Conservation (phyloP, 2,797 vertebrate species). For the Chaetophractus vellerosus region DNA sequence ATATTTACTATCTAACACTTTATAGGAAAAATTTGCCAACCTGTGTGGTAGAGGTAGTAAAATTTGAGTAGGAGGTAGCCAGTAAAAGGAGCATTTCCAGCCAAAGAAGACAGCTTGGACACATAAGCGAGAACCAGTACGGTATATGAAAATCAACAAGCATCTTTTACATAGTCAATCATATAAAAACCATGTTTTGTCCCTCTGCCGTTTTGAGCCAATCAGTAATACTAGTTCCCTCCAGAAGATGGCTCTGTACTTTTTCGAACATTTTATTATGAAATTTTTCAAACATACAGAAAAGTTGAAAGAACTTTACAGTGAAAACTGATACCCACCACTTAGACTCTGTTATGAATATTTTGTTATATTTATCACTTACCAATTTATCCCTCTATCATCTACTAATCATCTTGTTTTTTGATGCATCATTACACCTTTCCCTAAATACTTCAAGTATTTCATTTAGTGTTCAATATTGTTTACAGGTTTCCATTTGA, state of each 20-base stretch:
- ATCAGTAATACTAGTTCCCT: constrained; percentile 63
- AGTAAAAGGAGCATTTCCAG: not conserved
- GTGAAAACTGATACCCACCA: not conserved
- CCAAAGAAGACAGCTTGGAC: not conserved
- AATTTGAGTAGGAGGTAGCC: constrained; percentile 1
- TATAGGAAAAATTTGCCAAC: not conserved
- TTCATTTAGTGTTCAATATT: constrained; percentile 17
- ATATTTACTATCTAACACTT: not conserved
- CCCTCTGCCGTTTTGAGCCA: not conserved
- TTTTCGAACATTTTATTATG: not conserved
- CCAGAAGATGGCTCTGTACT: constrained; percentile 72
- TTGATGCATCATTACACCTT: not conserved
- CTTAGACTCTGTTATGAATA: not conserved
- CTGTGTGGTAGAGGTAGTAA: constrained; percentile 15
- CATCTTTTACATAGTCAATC: not conserved
- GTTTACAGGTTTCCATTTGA: not conserved
- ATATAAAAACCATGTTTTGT: not conserved
- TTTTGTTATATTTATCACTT: not conserved
- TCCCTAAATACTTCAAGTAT: not conserved
- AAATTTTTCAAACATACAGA: constrained; percentile 5
- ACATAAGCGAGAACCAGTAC: not conserved
- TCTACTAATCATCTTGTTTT: not conserved
- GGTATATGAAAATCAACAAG: not conserved
- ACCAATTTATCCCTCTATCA: not conserved
- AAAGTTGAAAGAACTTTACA: too few species aligned